Conservation (phyloP, 2,113 vertebrate species). For the Sterrhoptilus dennistouni region DNA sequence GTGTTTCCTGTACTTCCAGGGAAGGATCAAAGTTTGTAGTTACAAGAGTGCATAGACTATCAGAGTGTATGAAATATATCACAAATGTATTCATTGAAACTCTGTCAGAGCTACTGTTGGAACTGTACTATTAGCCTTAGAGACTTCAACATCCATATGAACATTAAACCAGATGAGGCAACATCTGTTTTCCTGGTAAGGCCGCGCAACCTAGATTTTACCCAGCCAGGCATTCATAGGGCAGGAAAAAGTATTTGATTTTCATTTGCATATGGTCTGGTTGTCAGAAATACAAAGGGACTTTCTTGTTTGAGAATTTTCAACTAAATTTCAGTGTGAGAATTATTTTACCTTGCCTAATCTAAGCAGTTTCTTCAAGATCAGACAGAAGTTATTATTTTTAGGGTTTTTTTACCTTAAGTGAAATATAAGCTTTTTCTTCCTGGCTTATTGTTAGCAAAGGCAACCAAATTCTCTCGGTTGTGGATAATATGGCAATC, state of each 20-base stretch:
- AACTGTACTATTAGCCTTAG: slow-evolving; percentile 67
- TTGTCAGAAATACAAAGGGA: slow-evolving; percentile 11
- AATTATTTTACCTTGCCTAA: not conserved
- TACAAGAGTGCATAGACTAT: slow-evolving; percentile 62
- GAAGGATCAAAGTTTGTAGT: slow-evolving; percentile 69
- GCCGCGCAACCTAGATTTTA: slow-evolving; percentile 41
- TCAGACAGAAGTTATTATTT: not conserved
- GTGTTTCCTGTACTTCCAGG: slow-evolving; percentile 67
- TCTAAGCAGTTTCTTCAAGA: not conserved
- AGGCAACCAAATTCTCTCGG: not conserved
- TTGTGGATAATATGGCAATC: slow-evolving; percentile 1
- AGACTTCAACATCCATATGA: slow-evolving; percentile 60
- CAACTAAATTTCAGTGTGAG: not conserved
- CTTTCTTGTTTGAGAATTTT: not conserved
- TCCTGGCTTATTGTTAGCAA: not conserved
- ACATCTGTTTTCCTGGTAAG: slow-evolving; percentile 63
- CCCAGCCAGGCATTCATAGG: not conserved
- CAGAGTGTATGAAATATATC: slow-evolving; percentile 60
- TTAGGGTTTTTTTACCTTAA: not conserved
- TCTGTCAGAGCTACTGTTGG: slow-evolving; percentile 69
- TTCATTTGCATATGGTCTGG: slow-evolving; percentile 30
- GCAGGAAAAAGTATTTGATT: slow-evolving; percentile 44
- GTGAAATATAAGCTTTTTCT: not conserved
- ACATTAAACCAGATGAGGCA: slow-evolving; percentile 61
- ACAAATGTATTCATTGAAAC: slow-evolving; percentile 64